Percentiles rank a stretch among this genome's conserved stretches.
Conservation (phyloP, 1,140 invertebrate genomes). For the Diabrotica undecimpunctata region DNA sequence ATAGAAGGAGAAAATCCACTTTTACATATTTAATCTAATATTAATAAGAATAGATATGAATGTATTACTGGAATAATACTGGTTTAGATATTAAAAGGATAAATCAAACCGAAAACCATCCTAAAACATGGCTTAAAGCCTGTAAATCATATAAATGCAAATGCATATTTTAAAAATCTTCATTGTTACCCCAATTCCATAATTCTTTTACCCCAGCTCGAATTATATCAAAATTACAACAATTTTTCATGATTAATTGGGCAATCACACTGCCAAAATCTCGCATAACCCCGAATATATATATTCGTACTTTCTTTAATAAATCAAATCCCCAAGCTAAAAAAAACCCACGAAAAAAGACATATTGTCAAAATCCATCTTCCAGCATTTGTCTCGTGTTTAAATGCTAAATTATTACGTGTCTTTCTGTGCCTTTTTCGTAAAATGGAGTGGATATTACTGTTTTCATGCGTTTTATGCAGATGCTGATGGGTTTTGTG, state of each 20-base stretch:
- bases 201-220: background rate
- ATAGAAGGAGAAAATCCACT: too few relatives aligned
- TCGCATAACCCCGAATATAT: background rate
- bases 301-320: background rate
- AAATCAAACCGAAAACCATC: too few relatives aligned
- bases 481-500: slow-evolving; percentile 14
- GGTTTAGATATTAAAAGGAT: too few relatives aligned
- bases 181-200: background rate
- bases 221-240: slow-evolving; percentile 11
- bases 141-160: background rate
- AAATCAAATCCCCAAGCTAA: background rate
- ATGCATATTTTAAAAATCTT: background rate
- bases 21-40: too few relatives aligned
- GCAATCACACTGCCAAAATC: slow-evolving; percentile 7
- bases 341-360: slow-evolving; percentile 12
- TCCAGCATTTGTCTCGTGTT: slow-evolving; percentile 12
- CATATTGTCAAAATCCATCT: slow-evolving; percentile 18
- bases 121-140: too few relatives aligned
- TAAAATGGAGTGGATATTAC: slow-evolving; percentile 14
- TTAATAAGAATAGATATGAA: too few relatives aligned
- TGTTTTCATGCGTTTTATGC: slow-evolving; percentile 9
- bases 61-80: too few relatives aligned
- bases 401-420: slow-evolving; percentile 12
- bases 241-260: slow-evolving; percentile 8
- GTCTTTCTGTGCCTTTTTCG: slow-evolving; percentile 8